Conservation (phyloP, 2,888 invertebrate species). For the Clivina fossor region DNA sequence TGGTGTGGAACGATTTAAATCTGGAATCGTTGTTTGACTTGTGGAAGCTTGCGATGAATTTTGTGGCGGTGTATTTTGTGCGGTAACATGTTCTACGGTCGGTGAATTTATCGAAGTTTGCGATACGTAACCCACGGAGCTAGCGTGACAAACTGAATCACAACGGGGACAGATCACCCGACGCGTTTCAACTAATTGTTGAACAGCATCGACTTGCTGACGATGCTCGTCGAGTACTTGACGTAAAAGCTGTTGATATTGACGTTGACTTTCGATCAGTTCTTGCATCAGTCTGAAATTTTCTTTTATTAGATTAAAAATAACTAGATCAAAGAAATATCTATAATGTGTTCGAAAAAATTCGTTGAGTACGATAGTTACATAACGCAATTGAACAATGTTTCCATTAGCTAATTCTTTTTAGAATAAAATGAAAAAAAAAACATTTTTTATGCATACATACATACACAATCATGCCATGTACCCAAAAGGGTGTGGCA, state of each 20-base stretch:
- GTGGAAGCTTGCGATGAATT: conserved; percentile 33
- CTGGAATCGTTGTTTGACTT: conserved; percentile 10
- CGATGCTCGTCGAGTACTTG: conserved; percentile 71
- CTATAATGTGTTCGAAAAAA: no score
- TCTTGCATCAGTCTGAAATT: conserved; percentile 67
- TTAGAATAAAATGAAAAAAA: no score
- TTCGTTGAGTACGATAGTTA: no score
- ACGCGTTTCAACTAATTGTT: conserved; percentile 42
- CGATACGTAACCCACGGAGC: conserved; percentile 27
- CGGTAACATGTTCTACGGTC: conserved; percentile 1
- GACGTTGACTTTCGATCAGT: conserved; percentile 72
- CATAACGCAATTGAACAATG: no score
- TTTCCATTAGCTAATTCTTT: no score
- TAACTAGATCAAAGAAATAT: not conserved
- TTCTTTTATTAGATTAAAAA: not conserved
- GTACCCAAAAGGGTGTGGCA: no score
- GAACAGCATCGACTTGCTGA: conserved; percentile 62
- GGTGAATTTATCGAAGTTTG: conserved; percentile 25
- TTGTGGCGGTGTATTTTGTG: no score
- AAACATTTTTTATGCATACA: no score
- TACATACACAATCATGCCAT: no score
- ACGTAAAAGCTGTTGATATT: conserved; percentile 70
- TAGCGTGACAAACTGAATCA: conserved; percentile 15
- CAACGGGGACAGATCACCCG: conserved; percentile 25
- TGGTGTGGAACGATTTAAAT: conserved; percentile 7